A percentile compares a stretch with the other conserved stretches of the same genome.
phyloP scores from a whole-genome alignment of 2,797 vertebrate genomes.

The Oreochromis mossambicus region DNA sequence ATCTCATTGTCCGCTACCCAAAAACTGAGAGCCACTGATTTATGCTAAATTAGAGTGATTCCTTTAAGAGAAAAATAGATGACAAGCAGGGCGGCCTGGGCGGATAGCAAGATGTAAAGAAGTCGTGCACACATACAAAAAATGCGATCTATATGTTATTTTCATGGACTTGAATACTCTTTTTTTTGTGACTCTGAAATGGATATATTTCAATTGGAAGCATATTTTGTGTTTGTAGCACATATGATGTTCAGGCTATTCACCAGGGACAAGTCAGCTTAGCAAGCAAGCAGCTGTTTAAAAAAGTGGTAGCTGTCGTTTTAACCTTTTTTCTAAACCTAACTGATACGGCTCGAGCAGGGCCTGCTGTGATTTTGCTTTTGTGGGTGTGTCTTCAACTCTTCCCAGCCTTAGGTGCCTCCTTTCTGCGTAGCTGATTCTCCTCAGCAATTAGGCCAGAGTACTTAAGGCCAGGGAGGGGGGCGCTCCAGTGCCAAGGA shows the following conservation, averaged over 20 bases:
- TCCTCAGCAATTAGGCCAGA: not conserved
- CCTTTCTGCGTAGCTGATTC: not conserved
- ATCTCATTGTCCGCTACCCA: not conserved
- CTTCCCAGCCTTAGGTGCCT: not conserved
- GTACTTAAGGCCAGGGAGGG: not conserved
- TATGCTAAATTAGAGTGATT: not conserved
- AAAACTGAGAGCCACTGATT: not conserved
- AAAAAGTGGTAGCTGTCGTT: not conserved
- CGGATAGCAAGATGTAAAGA: not conserved
- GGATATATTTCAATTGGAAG: not conserved
- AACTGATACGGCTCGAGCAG: not conserved
- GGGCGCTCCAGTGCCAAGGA: not conserved
- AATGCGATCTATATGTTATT: not conserved
- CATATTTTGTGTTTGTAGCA: not conserved
- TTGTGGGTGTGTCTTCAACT: not conserved
- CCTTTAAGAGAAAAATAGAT: not conserved
- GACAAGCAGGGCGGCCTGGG: not conserved
- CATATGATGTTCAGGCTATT: not conserved
- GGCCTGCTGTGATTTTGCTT: not conserved
- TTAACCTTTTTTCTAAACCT: accelerated
- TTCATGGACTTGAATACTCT: not conserved
- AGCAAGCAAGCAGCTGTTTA: not conserved
- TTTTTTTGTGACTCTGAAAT: not conserved
- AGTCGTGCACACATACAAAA: not conserved
- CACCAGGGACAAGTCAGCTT: not conserved